Evolutionary conservation across 1,140 invertebrate genomes (phyloP).

Genomic region (Eueides isabella): DNA sequence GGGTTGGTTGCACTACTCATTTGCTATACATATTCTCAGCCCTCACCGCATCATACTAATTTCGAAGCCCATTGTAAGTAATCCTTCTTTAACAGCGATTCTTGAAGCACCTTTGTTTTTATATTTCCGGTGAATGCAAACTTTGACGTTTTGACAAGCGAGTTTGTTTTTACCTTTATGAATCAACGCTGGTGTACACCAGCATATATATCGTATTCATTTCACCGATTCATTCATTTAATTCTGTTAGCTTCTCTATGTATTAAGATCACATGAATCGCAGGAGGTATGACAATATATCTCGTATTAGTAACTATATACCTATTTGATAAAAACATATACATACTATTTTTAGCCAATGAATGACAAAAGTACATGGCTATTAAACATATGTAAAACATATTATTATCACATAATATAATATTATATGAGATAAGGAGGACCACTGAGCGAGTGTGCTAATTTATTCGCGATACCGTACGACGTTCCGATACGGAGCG

Average conservation of each 20-base stretch:
- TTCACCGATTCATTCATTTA: slow-evolving; percentile 48
- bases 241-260: slow-evolving; percentile 51
- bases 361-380: slow-evolving; percentile 16
- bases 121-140: slow-evolving; percentile 55
- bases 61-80: slow-evolving; percentile 60
- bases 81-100: slow-evolving; percentile 57
- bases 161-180: slow-evolving; percentile 41
- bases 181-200: neutral
- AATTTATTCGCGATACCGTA: slow-evolving; percentile 72
- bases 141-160: slow-evolving; percentile 57
- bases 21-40: slow-evolving; percentile 64
- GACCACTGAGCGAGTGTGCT: slow-evolving; percentile 44
- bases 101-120: slow-evolving; percentile 64
- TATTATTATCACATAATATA: neutral
- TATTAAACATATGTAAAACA: slow-evolving; percentile 16
- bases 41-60: slow-evolving; percentile 49
- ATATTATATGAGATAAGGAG: slow-evolving; percentile 45
- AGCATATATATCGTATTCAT: neutral
- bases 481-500: slow-evolving; percentile 49
- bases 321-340: neutral
- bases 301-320: neutral
- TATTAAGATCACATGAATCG: slow-evolving; percentile 44
- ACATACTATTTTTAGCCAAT: slow-evolving; percentile 18
- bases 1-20: slow-evolving; percentile 66
- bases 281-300: slow-evolving; percentile 44